Conservation (phyloP, 2,888 invertebrate species). For the Maniola hyperantus region DNA sequence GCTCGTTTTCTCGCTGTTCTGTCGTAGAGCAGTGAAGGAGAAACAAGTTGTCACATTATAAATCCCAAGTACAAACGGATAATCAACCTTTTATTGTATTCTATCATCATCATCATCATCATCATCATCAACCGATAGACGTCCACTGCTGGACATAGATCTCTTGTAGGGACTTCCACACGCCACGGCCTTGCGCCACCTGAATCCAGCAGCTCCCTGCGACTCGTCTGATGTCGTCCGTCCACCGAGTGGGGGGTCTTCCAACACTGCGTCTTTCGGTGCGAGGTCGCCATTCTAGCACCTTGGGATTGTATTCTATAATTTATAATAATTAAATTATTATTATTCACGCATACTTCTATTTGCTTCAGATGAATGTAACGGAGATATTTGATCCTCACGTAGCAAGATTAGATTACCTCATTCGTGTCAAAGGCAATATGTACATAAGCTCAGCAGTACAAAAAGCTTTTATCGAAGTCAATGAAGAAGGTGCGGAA, state of each 20-base stretch:
- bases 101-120: too few species aligned
- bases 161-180: too few species aligned
- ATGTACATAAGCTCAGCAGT: constrained; percentile 85
- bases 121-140: too few species aligned
- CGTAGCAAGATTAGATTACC: constrained; percentile 84
- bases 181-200: too few species aligned
- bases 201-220: too few species aligned
- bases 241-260: too few species aligned
- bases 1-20: too few species aligned
- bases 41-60: neutral
- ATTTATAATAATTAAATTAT: neutral
- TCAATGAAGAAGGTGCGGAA: constrained; percentile 93
- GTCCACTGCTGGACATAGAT: too few species aligned
- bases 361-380: constrained; percentile 41
- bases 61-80: neutral
- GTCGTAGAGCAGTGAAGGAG: neutral
- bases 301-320: neutral
- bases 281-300: too few species aligned
- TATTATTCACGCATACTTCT: too few species aligned
- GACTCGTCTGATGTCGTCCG: too few species aligned
- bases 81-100: neutral
- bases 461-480: constrained; percentile 92
- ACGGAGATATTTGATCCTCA: constrained; percentile 50
- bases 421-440: constrained; percentile 72
- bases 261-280: too few species aligned